Conservation (phyloP, 2,797 vertebrate species). For the Phalanger gymnotis region DNA sequence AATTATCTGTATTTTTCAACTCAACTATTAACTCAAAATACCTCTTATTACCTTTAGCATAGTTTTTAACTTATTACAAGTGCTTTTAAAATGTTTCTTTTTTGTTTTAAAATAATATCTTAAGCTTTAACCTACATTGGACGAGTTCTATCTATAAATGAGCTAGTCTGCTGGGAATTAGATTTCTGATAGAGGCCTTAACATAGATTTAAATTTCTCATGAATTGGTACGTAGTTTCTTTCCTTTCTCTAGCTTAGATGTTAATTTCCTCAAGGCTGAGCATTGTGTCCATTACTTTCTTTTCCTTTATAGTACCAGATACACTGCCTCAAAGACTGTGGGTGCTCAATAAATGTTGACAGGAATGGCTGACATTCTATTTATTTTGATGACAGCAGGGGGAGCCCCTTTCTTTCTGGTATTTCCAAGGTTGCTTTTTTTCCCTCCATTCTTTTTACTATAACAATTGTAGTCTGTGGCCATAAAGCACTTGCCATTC, state of each 20-base stretch:
- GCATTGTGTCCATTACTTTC: not conserved
- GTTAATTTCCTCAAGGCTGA: not conserved
- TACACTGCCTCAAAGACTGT: not conserved
- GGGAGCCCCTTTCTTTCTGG: slow-evolving; percentile 62
- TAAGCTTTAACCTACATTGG: not conserved
- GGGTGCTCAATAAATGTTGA: not conserved
- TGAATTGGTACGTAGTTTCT: not conserved
- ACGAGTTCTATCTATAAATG: not conserved
- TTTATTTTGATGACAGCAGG: slow-evolving; percentile 53
- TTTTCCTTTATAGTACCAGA: not conserved
- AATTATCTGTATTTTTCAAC: not conserved
- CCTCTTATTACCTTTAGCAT: not conserved
- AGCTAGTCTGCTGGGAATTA: not conserved
- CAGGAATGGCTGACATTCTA: not conserved
- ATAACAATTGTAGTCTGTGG: not conserved
- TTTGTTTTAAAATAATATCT: not conserved
- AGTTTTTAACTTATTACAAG: not conserved
- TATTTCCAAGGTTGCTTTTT: slow-evolving; percentile 9
- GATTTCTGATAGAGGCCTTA: not conserved
- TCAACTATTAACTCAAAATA: not conserved
- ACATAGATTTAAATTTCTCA: slow-evolving; percentile 22
- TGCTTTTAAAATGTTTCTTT: not conserved
- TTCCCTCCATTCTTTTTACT: not conserved
- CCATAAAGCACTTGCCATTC: not conserved
- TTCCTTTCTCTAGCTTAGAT: slow-evolving; percentile 18